phyloP scores from a whole-genome alignment of 2,113 vertebrate species.

The Hemibates koningsi region DNA sequence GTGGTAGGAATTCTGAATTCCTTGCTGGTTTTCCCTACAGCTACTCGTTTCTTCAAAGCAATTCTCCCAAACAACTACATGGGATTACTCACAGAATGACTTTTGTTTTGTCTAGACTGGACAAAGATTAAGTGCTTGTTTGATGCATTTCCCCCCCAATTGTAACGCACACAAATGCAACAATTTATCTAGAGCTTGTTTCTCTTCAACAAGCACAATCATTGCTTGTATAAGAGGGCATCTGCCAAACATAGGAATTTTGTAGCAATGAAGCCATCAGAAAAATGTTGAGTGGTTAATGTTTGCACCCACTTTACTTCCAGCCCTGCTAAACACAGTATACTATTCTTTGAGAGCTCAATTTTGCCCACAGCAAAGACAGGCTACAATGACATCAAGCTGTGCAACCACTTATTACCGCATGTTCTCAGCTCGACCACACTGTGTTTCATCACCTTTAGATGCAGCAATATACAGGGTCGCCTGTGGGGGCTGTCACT shows the following conservation, averaged over 20 bases:
- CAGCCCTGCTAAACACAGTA: background rate
- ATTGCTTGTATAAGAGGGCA: slow-evolving; percentile 11
- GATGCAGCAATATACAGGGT: background rate
- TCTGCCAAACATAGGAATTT: slow-evolving; percentile 23
- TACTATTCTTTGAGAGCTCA: background rate
- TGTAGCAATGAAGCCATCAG: slow-evolving; percentile 41
- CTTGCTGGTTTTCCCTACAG: background rate
- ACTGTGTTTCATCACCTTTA: background rate
- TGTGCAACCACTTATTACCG: slow-evolving; percentile 12
- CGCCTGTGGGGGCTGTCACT: slow-evolving; percentile 7
- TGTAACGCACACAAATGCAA: slow-evolving; percentile 34
- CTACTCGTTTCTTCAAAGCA: background rate
- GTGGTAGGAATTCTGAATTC: background rate
- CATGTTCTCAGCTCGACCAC: background rate
- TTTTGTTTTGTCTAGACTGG: slow-evolving; percentile 7
- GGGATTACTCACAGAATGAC: slow-evolving; percentile 7
- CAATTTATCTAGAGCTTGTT: slow-evolving; percentile 6
- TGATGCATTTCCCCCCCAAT: slow-evolving; percentile 15
- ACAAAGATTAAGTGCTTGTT: slow-evolving; percentile 34
- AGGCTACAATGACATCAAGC: background rate
- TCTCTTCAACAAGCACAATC: slow-evolving; percentile 10
- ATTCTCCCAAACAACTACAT: slow-evolving; percentile 2
- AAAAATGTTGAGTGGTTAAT: slow-evolving; percentile 29
- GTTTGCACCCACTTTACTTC: background rate
- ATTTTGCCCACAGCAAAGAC: slow-evolving; percentile 4